A percentile compares a stretch with the other conserved stretches of the same genome.
Evolutionary conservation across 2,797 vertebrate species (phyloP).

Genomic region (Acanthurus tractus): DNA sequence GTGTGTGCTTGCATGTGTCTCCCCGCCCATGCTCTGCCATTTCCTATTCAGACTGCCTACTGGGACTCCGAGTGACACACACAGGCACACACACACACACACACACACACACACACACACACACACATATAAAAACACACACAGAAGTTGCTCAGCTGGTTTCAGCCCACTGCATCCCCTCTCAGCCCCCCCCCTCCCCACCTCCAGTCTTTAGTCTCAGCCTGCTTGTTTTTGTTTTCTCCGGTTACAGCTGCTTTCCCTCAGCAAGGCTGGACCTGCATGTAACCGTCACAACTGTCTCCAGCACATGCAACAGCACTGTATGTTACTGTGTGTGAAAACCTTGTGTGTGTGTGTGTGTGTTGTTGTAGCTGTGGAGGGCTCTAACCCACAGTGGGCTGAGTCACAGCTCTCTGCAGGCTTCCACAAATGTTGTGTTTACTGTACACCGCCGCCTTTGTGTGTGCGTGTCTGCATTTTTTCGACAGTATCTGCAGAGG

Average conservation of each 20-base stretch:
- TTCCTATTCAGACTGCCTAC: slow-evolving; percentile 42
- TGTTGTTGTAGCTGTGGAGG: slow-evolving; percentile 66
- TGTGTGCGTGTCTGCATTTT: background rate
- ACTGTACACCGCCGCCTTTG: slow-evolving; percentile 24
- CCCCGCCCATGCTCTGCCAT: slow-evolving; percentile 38
- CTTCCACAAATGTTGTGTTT: slow-evolving; percentile 66
- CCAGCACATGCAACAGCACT: background rate
- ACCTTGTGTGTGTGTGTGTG: slow-evolving; percentile 39
- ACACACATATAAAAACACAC: slow-evolving; percentile 10
- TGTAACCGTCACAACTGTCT: slow-evolving; percentile 13
- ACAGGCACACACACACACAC: slow-evolving; percentile 15
- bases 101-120: slow-evolving; percentile 4
- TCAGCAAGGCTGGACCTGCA: slow-evolving; percentile 41
- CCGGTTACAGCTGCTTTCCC: slow-evolving; percentile 58
- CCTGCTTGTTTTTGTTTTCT: slow-evolving; percentile 69
- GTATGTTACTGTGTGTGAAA: slow-evolving; percentile 11
- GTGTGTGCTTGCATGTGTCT: slow-evolving; percentile 3
- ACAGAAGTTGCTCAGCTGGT: slow-evolving; percentile 40
- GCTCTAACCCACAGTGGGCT: slow-evolving; percentile 38
- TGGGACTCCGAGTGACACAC: slow-evolving; percentile 34
- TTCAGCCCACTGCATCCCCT: background rate
- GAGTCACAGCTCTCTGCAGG: slow-evolving; percentile 38
- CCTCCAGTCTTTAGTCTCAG: slow-evolving; percentile 24
- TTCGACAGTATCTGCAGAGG: background rate
- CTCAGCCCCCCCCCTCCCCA: background rate